Conservation (phyloP, 1,140 invertebrate species). For the Brachionus asplanchnoidis region DNA sequence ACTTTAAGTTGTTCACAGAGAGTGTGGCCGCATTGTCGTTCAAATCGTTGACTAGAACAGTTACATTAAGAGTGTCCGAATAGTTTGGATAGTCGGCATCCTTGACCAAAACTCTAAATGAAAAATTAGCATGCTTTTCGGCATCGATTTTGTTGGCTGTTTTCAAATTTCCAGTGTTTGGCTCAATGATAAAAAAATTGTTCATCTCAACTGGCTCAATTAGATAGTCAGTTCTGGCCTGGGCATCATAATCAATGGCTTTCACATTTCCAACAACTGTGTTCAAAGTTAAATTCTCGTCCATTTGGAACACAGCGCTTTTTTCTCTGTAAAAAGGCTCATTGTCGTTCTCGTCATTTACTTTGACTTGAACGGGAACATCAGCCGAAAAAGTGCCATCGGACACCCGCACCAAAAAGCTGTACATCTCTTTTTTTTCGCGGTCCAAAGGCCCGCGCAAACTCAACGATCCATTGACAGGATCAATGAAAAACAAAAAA, state of each 20-base stretch:
- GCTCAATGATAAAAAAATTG: neutral
- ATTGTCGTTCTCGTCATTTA: slow-evolving; percentile 28
- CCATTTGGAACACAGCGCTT: neutral
- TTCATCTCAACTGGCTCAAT: neutral
- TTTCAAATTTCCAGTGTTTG: slow-evolving; percentile 11
- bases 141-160: neutral
- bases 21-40: neutral
- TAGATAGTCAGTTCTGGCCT: neutral
- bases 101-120: neutral
- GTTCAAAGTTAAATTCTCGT: neutral
- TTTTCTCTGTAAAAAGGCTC: neutral
- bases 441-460: slow-evolving; percentile 8
- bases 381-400: neutral
- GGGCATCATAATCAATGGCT: neutral
- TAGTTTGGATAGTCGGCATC: neutral
- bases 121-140: neutral
- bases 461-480: slow-evolving; percentile 10
- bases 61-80: neutral
- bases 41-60: neutral
- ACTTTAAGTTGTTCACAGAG: neutral
- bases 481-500: slow-evolving; percentile 20
- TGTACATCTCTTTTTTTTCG: slow-evolving; percentile 27
- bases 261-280: slow-evolving; percentile 6
- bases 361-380: neutral
- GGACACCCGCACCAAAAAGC: neutral